A percentile compares a stretch with the other conserved stretches of the same genome.
These are phyloP conservation scores for Poecilia latipinna DNA, from an alignment of 2,113 vertebrate species.

Conservation along the genomic window DNA sequence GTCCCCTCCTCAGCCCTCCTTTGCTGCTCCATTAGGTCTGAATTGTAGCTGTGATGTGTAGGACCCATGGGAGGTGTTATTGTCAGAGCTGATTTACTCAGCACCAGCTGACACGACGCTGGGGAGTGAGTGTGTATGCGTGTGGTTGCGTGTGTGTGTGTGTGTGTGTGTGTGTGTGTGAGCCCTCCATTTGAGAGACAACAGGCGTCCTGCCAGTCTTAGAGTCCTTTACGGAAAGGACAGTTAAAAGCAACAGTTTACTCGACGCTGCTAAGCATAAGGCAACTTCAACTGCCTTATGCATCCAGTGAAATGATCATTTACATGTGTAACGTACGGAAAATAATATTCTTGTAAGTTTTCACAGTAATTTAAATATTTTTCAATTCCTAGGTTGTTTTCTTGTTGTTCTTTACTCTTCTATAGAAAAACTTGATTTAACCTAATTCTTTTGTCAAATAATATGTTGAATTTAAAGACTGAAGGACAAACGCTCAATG, in stretches of 20 bases:
- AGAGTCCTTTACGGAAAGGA: conserved; percentile 65
- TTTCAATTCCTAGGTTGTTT: background rate
- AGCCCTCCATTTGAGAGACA: conserved; percentile 37
- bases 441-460: background rate
- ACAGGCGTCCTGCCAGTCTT: conserved; percentile 51
- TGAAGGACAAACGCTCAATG: background rate
- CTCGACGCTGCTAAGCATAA: conserved; percentile 35
- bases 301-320: background rate
- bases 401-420: too few species aligned
- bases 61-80: conserved; percentile 89
- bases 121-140: conserved; percentile 18
- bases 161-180: conserved; percentile 20
- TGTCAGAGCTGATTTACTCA: conserved; percentile 90
- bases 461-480: background rate
- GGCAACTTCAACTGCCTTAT: conserved; percentile 12
- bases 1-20: conserved; percentile 29
- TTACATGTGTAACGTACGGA: background rate
- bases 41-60: conserved; percentile 90
- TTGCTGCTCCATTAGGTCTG: conserved; percentile 89
- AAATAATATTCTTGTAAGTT: background rate
- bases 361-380: background rate
- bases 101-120: conserved; percentile 81
- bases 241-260: conserved; percentile 71
- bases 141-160: conserved; percentile 21
- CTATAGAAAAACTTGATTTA: too few species aligned